Conservation (phyloP, 1,140 invertebrate species). For the Apolygus lucorum region DNA sequence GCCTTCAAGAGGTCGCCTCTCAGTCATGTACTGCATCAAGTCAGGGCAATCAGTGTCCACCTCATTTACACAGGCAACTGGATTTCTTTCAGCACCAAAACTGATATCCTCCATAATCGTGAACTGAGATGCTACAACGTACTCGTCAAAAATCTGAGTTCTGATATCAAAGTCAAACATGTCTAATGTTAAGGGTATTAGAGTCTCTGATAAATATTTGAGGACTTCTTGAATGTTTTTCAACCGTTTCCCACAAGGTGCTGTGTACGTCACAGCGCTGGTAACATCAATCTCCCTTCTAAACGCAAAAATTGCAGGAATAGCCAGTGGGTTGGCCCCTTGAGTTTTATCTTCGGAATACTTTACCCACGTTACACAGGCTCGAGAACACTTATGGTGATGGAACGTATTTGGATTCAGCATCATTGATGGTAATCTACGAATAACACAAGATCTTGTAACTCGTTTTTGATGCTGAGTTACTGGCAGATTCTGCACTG, state of each 20-base stretch:
- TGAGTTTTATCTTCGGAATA: conserved; percentile 50
- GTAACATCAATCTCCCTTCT: conserved; percentile 42
- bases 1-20: conserved; percentile 70
- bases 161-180: conserved; percentile 77
- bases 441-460: background rate
- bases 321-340: conserved; percentile 70
- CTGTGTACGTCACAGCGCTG: conserved; percentile 60
- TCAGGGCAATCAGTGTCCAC: conserved; percentile 74
- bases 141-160: conserved; percentile 74
- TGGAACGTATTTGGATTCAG: conserved; percentile 1
- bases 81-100: conserved; percentile 75
- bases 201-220: conserved; percentile 58
- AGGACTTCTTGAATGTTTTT: conserved; percentile 72
- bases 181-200: conserved; percentile 73
- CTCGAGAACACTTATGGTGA: conserved; percentile 30
- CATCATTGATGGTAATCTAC: background rate
- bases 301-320: conserved; percentile 82
- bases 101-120: conserved; percentile 54
- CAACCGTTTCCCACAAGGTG: conserved; percentile 75
- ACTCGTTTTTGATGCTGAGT: background rate
- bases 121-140: conserved; percentile 51
- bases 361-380: conserved; percentile 51
- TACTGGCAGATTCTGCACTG: background rate
- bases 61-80: conserved; percentile 83
- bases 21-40: conserved; percentile 77